Percentiles rank a stretch among this genome's conserved stretches.
Evolutionary conservation across 2,888 invertebrate genomes (phyloP).

Genomic region (Aspidiotus rigidus): DNA sequence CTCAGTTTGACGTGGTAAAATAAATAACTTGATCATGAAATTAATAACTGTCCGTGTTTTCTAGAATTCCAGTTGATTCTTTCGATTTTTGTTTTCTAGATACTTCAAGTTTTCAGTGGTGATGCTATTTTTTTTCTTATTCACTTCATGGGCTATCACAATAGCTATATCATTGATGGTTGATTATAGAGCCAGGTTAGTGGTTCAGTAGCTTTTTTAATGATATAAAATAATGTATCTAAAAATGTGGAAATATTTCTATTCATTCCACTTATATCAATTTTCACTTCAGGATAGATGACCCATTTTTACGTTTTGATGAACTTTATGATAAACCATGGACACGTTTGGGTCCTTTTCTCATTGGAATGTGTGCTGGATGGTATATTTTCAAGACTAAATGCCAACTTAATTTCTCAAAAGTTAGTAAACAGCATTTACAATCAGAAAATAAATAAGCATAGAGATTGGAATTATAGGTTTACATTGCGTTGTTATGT

Average conservation of each 20-base stretch:
- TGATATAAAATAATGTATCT: neutral
- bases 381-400: slow-evolving; percentile 76
- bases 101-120: slow-evolving; percentile 68
- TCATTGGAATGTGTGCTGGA: slow-evolving; percentile 74
- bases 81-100: slow-evolving; percentile 44
- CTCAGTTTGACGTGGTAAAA: too few species aligned
- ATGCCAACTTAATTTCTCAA: slow-evolving; percentile 63
- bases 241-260: neutral
- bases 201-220: neutral
- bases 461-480: too few species aligned
- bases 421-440: slow-evolving; percentile 45
- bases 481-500: too few species aligned
- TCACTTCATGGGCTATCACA: slow-evolving; percentile 70
- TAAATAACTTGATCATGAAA: too few species aligned
- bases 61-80: too few species aligned
- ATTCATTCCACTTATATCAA: neutral
- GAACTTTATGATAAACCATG: slow-evolving; percentile 85
- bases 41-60: too few species aligned
- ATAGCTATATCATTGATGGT: slow-evolving; percentile 69
- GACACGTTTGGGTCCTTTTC: slow-evolving; percentile 74
- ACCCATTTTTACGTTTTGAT: slow-evolving; percentile 60
- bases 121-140: slow-evolving; percentile 55
- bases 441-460: too few species aligned
- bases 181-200: slow-evolving; percentile 63
- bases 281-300: slow-evolving; percentile 39